Evolutionary conservation across 2,888 invertebrate species (phyloP).

Genomic region (Molanna angustata): DNA sequence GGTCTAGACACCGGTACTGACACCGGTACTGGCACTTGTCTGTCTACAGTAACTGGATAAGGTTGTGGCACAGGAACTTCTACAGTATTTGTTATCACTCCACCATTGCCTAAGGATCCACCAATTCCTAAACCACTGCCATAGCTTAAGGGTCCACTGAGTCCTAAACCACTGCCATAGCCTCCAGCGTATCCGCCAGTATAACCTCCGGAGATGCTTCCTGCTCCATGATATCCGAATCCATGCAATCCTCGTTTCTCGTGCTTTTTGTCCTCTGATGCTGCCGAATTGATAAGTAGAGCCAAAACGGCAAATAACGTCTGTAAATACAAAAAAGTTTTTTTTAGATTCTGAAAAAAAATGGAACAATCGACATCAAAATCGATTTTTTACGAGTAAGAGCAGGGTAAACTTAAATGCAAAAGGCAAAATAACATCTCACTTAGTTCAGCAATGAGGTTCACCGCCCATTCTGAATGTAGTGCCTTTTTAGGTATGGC

Average conservation of each 20-base stretch:
- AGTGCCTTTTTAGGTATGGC: too few relatives aligned
- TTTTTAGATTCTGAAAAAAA: too few relatives aligned
- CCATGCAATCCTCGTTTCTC: slow-evolving; percentile 25
- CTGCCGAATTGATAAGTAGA: slow-evolving; percentile 1
- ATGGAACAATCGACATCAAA: too few relatives aligned
- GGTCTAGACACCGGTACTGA: slow-evolving; percentile 53
- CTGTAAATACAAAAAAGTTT: too few relatives aligned
- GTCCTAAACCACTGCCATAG: slow-evolving; percentile 2
- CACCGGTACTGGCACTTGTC: slow-evolving; percentile 50
- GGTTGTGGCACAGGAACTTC: slow-evolving; percentile 53
- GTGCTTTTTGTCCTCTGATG: slow-evolving; percentile 21
- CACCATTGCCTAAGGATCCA: slow-evolving; percentile 3
- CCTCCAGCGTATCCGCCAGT: slow-evolving; percentile 7
- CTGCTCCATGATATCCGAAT: not conserved
- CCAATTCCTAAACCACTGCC: slow-evolving; percentile 3
- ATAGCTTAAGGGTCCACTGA: not conserved
- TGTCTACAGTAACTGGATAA: slow-evolving; percentile 52
- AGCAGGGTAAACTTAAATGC: too few relatives aligned
- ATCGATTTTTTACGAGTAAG: too few relatives aligned
- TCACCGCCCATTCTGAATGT: too few relatives aligned
- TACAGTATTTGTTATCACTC: slow-evolving; percentile 46
- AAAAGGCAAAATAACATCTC: too few relatives aligned
- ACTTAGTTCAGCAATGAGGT: too few relatives aligned
- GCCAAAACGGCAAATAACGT: not conserved
- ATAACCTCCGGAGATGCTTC: slow-evolving; percentile 7